Evolutionary conservation across 1,140 invertebrate species (phyloP).

Genomic region (Platorchestia sp.): DNA sequence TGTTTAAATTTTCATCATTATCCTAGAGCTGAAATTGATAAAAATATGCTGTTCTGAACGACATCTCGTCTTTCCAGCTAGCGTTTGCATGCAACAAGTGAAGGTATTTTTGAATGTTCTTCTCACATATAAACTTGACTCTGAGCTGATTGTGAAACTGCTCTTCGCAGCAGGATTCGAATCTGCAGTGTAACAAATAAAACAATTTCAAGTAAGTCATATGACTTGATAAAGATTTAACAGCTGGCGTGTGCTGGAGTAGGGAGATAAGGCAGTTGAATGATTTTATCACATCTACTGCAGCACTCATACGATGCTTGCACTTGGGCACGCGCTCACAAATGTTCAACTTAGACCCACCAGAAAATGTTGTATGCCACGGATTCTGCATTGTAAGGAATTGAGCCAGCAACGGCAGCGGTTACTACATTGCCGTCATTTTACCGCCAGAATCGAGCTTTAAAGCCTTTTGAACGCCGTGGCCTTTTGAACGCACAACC

Average conservation of each 20-base stretch:
- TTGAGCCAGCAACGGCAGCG: not conserved
- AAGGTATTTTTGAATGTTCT: not conserved
- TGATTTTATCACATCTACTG: not conserved
- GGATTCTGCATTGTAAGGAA: not conserved
- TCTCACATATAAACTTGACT: not conserved
- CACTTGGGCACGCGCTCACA: not conserved
- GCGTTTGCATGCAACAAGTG: not conserved
- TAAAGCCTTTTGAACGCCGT: not conserved
- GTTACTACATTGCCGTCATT: not conserved
- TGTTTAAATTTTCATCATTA: not conserved
- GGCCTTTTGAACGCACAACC: not conserved
- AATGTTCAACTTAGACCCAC: not conserved
- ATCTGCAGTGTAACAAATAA: not conserved
- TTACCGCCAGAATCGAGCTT: not conserved
- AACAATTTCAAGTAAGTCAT: not conserved
- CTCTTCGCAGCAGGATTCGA: no score
- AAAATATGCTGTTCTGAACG: not conserved
- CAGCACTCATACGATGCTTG: not conserved
- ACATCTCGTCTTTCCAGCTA: not conserved
- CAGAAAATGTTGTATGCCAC: not conserved
- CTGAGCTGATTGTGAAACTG: not conserved
- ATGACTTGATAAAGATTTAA: not conserved
- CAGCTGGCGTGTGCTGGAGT: not conserved
- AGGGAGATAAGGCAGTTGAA: not conserved
- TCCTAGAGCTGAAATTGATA: not conserved